Evolutionary conservation across 1,140 invertebrate genomes (phyloP).

Genomic region (Drosophila repleta): DNA sequence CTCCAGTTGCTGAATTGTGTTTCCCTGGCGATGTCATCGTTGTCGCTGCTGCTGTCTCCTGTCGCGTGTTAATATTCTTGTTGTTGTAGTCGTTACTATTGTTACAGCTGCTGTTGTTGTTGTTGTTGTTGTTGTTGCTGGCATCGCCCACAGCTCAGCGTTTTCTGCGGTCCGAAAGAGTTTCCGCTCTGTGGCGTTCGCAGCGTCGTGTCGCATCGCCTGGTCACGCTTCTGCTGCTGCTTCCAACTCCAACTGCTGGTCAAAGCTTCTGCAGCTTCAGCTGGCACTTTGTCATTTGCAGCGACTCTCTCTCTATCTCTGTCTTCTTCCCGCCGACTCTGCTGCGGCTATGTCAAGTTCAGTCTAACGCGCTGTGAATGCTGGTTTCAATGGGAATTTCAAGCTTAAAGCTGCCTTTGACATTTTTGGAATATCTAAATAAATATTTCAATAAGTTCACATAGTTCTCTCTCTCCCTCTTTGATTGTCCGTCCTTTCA

Average conservation of each 20-base stretch:
- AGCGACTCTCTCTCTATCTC: conserved; percentile 16
- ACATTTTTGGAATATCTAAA: no score
- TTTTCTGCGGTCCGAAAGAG: conserved; percentile 59
- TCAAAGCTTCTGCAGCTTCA: conserved; percentile 13
- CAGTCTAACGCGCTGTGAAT: conserved; percentile 42
- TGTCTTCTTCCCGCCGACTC: no score
- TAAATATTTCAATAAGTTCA: no score
- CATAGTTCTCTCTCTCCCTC: no score
- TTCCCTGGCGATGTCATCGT: conserved; percentile 8
- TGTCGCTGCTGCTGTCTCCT: not conserved
- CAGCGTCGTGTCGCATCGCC: conserved; percentile 24
- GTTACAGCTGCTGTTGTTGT: conserved; percentile 6
- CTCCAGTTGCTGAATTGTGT: conserved; percentile 15
- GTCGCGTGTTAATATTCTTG: conserved; percentile 26
- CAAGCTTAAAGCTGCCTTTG: conserved; percentile 19
- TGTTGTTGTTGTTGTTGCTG: not conserved
- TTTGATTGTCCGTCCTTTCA: no score
- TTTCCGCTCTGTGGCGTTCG: conserved; percentile 55
- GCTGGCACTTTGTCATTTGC: conserved; percentile 57
- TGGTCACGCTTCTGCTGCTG: conserved; percentile 16
- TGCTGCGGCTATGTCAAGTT: conserved; percentile 48
- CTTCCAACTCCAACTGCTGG: not conserved
- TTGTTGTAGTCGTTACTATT: conserved; percentile 1
- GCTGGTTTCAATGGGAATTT: conserved; percentile 14
- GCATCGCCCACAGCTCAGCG: conserved; percentile 50